Evolutionary conservation across 2,113 vertebrate genomes (phyloP).

Genomic region (Acrocephalus arundinaceus): DNA sequence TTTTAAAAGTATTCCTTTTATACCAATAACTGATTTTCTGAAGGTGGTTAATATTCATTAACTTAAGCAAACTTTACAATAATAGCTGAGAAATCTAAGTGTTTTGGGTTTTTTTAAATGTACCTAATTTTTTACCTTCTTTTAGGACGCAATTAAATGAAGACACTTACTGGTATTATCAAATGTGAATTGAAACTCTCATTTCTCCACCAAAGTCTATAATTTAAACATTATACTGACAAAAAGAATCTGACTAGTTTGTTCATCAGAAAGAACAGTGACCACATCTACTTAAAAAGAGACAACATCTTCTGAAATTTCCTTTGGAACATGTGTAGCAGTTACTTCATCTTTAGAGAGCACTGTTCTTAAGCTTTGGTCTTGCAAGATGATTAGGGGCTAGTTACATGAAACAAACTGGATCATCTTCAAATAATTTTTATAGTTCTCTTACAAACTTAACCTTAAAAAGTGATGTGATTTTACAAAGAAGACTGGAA

Average conservation of each 20-base stretch:
- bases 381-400: not conserved
- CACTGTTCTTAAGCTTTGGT: not conserved
- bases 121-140: not conserved
- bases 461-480: not conserved
- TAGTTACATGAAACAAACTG: not conserved
- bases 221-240: not conserved
- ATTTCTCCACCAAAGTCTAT: not conserved
- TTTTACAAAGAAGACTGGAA: not conserved
- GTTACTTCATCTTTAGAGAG: not conserved
- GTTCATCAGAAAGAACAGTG: not conserved
- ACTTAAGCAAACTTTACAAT: not conserved
- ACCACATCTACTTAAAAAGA: not conserved
- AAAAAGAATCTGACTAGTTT: not conserved
- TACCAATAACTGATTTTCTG: not conserved
- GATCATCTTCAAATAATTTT: not conserved
- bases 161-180: not conserved
- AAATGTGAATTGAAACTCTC: not conserved
- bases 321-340: rapidly evolving
- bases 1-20: not conserved
- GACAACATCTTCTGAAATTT: not conserved
- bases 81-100: not conserved
- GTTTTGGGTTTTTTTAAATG: not conserved
- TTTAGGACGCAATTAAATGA: not conserved
- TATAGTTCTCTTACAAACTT: not conserved
- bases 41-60: not conserved